Conservation (phyloP, 1,140 invertebrate genomes). For the Pentalonia nigronervosa region DNA sequence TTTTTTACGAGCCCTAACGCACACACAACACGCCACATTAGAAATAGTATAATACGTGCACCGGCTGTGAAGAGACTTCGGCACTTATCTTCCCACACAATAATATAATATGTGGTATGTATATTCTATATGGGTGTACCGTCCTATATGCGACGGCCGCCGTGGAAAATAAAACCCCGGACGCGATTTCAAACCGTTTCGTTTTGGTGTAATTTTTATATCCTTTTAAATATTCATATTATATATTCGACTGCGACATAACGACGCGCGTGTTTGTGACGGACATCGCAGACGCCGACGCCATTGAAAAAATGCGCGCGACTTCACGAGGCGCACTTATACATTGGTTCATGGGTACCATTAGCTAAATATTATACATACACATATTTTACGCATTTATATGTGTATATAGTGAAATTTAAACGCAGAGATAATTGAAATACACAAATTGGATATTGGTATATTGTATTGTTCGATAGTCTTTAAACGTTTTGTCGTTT, state of each 20-base stretch:
- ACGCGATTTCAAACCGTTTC: neutral
- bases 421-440: slow-evolving; percentile 2
- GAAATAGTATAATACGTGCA: too few species aligned
- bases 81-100: neutral
- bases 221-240: neutral
- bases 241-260: neutral
- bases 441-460: neutral
- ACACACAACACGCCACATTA: neutral
- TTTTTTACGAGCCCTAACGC: neutral
- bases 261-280: neutral
- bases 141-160: too few species aligned
- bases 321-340: neutral
- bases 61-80: neutral
- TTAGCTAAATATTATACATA: neutral
- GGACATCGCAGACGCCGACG: neutral
- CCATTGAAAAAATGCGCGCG: neutral
- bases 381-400: neutral
- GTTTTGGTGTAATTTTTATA: neutral
- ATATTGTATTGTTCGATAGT: neutral
- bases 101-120: too few species aligned
- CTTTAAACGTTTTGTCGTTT: neutral
- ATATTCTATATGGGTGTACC: too few species aligned
- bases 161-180: neutral
- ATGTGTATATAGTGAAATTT: neutral
- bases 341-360: neutral